These are phyloP conservation scores for Eristalis pertinax DNA, from an alignment of 2,888 invertebrate genomes.

Conservation along the genomic window DNA sequence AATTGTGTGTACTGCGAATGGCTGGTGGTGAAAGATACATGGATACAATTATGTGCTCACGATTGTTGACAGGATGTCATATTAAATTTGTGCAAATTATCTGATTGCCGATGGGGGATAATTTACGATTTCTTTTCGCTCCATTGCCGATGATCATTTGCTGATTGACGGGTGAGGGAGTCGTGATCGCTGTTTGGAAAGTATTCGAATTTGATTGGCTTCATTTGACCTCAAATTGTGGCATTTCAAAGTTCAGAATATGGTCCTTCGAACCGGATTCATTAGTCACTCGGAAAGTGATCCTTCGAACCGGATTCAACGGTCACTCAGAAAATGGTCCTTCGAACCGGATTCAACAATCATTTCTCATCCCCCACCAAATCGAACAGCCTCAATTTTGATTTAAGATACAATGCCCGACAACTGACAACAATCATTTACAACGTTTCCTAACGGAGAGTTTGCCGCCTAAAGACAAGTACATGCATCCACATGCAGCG, in stretches of 20 bases:
- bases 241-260: too few relatives aligned
- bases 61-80: conserved; percentile 42
- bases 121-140: background rate
- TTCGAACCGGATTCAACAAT: conserved; percentile 20
- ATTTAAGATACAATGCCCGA: background rate
- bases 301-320: too few relatives aligned
- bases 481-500: background rate
- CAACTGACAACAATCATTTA: background rate
- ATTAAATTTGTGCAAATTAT: conserved; percentile 26
- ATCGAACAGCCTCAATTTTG: background rate
- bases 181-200: background rate
- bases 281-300: too few relatives aligned
- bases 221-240: too few relatives aligned
- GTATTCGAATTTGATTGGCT: too few relatives aligned
- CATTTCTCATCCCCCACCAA: background rate
- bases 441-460: background rate
- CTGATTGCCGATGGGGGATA: conserved; percentile 30
- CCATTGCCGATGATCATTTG: too few relatives aligned
- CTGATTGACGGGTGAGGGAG: too few relatives aligned
- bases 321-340: background rate
- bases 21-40: conserved; percentile 13
- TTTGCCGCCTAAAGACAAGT: background rate
- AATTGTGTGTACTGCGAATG: conserved; percentile 12
- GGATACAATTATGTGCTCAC: conserved; percentile 34
- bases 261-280: too few relatives aligned